Base-by-base conservation (phyloP, 2,113 vertebrate genomes). In the Brachyhypopomus occidentalis region DNA sequence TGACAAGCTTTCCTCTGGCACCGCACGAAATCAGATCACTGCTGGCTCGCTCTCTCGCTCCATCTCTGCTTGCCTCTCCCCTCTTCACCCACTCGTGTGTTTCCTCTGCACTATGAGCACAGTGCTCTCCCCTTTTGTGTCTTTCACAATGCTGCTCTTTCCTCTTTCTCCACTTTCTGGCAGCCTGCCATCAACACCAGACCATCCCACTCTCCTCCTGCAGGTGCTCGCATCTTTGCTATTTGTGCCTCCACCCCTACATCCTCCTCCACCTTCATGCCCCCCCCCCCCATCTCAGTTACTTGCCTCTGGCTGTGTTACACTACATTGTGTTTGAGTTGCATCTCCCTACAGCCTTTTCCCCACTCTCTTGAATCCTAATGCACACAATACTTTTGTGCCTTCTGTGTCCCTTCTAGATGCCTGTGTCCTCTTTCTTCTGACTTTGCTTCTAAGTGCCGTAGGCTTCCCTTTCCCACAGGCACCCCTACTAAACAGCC, bases 1-100 rank as follows among this genome's bases (percentile, higher is more conserved):
- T 84, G 67, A 79, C 89, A 85, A 77, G 69, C 70, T 1, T 56
- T 83, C 34, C 66, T 79, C 64, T 69, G 30, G 34, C 78, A 87
- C 20, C 75, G 60, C 79, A 85, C 86, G 59, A 84, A 78, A 83
- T 86, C 63, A 34, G 41, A 52, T 30, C 34, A 69, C n/a, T 75
- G 11, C 56, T 14, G 45, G 45, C 45, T 52, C 9, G 34, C 84
- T 45, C 83, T 85, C 55, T 56, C 2, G 72, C 19, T 58, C 1
- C 22, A 64, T 22, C 30, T 23, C 2, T 23, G 52, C 45, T 45
- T 62, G 9, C 12, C 45, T 52, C 45, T 52, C 45, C 41, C 2
- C 45, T 52, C 45, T 52, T 14, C 45, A 52, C 12, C 62, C 25
- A n/a, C 23, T 64, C 75, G 3, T n/a, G 67, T n/a, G 36, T 25